Evolutionary conservation across 2,113 vertebrate genomes (phyloP).

Genomic region (Pachypanchax playfairii): DNA sequence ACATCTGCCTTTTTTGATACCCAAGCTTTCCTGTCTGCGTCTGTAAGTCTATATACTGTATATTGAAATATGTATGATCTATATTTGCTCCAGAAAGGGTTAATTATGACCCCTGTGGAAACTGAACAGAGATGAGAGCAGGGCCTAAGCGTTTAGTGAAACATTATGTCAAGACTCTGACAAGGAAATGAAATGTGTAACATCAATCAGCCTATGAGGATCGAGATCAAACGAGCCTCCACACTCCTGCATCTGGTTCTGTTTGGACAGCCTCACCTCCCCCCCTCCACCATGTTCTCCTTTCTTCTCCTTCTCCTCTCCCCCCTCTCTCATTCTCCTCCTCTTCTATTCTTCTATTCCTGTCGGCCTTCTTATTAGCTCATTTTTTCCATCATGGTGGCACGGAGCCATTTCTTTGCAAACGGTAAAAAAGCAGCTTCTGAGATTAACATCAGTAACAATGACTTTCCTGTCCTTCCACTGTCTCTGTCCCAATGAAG

Average conservation of each 20-base stretch:
- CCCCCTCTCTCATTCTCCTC: slow-evolving; percentile 60
- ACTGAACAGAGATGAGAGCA: slow-evolving; percentile 64
- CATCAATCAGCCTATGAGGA: slow-evolving; percentile 81
- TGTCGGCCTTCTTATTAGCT: slow-evolving; percentile 70
- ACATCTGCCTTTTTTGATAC: slow-evolving; percentile 66
- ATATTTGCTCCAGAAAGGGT: slow-evolving; percentile 66
- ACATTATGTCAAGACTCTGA: slow-evolving; percentile 82
- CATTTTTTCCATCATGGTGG: slow-evolving; percentile 78
- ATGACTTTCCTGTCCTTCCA: slow-evolving; percentile 62
- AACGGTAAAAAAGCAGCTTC: slow-evolving; percentile 58
- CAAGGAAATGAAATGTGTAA: slow-evolving; percentile 81
- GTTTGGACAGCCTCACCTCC: slow-evolving; percentile 70
- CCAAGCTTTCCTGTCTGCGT: slow-evolving; percentile 26
- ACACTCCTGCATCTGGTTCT: slow-evolving; percentile 76
- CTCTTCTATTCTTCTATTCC: slow-evolving; percentile 66
- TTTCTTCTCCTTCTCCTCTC: slow-evolving; percentile 65
- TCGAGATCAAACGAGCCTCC: slow-evolving; percentile 80
- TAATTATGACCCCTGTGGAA: slow-evolving; percentile 69
- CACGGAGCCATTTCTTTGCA: slow-evolving; percentile 69
- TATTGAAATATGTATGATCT: slow-evolving; percentile 56
- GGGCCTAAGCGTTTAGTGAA: slow-evolving; percentile 79
- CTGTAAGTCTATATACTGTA: slow-evolving; percentile 37
- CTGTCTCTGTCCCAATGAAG: slow-evolving; percentile 49
- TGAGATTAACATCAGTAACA: slow-evolving; percentile 57
- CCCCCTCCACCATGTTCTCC: slow-evolving; percentile 30